A percentile compares a stretch with the other conserved stretches of the same genome.
Conservation (phyloP, 2,797 vertebrate genomes). For the Podargus strigoides region DNA sequence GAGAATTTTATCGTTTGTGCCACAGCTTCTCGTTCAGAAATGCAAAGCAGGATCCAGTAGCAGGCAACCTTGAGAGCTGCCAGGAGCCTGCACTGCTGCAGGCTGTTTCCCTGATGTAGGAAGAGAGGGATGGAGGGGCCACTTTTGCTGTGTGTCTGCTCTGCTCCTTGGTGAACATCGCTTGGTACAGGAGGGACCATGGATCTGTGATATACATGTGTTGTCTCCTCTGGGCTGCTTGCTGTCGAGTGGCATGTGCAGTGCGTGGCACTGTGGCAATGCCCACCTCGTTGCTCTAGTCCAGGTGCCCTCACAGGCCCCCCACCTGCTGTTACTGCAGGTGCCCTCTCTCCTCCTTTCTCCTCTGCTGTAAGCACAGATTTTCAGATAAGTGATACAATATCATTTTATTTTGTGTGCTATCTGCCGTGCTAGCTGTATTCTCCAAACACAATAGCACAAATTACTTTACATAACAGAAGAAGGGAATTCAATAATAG, state of each 20-base stretch:
- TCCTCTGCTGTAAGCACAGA: neutral
- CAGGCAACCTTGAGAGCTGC: neutral
- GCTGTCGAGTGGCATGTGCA: neutral
- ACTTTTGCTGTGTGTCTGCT: neutral
- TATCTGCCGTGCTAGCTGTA: neutral
- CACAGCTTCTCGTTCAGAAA: neutral
- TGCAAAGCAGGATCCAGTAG: neutral
- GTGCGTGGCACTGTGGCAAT: neutral
- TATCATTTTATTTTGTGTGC: constrained; percentile 10
- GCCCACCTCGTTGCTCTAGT: neutral
- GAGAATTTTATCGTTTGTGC: neutral
- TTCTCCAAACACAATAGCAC: constrained; percentile 33
- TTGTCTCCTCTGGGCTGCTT: neutral
- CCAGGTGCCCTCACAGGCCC: neutral
- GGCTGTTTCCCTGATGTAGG: neutral
- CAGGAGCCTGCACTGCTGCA: neutral
- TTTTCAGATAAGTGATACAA: constrained; percentile 29
- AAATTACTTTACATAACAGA: constrained; percentile 57
- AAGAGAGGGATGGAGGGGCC: neutral
- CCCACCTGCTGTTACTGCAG: neutral
- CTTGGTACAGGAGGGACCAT: rapidly evolving
- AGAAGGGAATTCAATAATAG: constrained; percentile 52
- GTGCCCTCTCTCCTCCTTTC: neutral
- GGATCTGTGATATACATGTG: neutral
- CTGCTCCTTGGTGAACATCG: rapidly evolving